phyloP scores from a whole-genome alignment of 1,140 invertebrate genomes.

The Trichogramma pretiosum region DNA sequence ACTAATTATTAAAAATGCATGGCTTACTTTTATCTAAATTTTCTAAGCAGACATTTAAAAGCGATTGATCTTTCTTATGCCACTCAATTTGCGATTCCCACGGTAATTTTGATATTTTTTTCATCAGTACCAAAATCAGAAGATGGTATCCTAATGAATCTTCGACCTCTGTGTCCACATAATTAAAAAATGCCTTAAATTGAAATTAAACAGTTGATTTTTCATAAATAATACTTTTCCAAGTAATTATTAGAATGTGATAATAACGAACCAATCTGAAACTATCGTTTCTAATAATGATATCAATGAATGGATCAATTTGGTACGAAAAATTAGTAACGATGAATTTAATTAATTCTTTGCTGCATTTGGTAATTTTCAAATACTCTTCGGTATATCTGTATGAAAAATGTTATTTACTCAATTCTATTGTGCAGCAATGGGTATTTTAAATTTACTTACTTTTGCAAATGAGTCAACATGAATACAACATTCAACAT shows the following conservation, averaged over 20 bases:
- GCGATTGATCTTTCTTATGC: slow-evolving; percentile 21
- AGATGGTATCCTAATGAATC: slow-evolving; percentile 30
- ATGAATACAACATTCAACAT: slow-evolving; percentile 23
- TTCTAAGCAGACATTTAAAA: slow-evolving; percentile 28
- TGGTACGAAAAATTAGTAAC: slow-evolving; percentile 20
- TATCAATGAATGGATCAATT: slow-evolving; percentile 23
- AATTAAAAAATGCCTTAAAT: slow-evolving; percentile 28
- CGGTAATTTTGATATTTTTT: slow-evolving; percentile 24
- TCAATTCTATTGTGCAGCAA: neutral
- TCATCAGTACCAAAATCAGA: slow-evolving; percentile 29
- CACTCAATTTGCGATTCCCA: slow-evolving; percentile 23
- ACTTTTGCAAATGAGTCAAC: slow-evolving; percentile 28
- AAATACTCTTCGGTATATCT: slow-evolving; percentile 27
- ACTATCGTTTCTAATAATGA: slow-evolving; percentile 20
- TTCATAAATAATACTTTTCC: neutral
- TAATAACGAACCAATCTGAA: slow-evolving; percentile 27
- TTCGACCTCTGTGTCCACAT: slow-evolving; percentile 13
- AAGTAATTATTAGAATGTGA: too few relatives aligned
- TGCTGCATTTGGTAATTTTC: slow-evolving; percentile 12
- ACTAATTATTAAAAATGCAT: too few relatives aligned
- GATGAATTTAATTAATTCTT: slow-evolving; percentile 22
- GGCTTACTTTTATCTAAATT: slow-evolving; percentile 31
- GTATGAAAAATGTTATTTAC: slow-evolving; percentile 3
- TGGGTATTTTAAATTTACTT: slow-evolving; percentile 1
- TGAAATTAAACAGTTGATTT: slow-evolving; percentile 7